A percentile compares a stretch with the other conserved stretches of the same genome.
Evolutionary conservation across 2,113 vertebrate genomes (phyloP).

Genomic region (Trinectes maculatus): DNA sequence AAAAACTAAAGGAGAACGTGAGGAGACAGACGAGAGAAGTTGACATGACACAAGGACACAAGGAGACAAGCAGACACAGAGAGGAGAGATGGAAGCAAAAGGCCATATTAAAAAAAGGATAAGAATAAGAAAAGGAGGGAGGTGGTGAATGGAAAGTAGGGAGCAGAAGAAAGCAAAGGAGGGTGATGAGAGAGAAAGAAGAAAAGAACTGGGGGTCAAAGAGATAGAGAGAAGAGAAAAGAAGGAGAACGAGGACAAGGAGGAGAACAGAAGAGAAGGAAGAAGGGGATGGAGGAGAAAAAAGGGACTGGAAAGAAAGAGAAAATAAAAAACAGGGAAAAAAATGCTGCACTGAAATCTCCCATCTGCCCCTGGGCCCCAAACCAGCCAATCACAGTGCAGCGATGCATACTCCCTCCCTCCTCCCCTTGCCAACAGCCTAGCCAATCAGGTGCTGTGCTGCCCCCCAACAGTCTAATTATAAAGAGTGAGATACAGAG

Average conservation of each 20-base stretch:
- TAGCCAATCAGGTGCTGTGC: constrained; percentile 36
- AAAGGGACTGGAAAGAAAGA: too few relatives aligned
- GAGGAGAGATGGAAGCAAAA: too few relatives aligned
- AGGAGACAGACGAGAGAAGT: too few relatives aligned
- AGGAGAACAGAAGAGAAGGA: background rate
- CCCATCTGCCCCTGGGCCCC: constrained; percentile 41
- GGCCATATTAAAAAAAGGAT: too few relatives aligned
- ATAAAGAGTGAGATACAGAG: constrained; percentile 24
- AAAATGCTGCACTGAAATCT: constrained; percentile 37
- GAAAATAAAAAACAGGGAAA: background rate
- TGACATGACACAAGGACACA: background rate
- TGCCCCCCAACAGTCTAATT: constrained; percentile 25
- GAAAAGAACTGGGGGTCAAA: too few relatives aligned
- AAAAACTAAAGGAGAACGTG: too few relatives aligned
- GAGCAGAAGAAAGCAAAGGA: background rate
- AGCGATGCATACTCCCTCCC: constrained; percentile 18
- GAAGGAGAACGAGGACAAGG: background rate
- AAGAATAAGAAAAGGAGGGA: background rate
- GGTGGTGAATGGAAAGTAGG: background rate
- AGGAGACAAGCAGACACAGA: background rate
- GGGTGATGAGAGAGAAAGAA: rapidly evolving
- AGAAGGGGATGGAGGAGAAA: background rate
- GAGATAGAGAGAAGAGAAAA: too few relatives aligned
- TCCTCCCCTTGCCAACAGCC: constrained; percentile 54
- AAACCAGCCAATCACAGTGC: constrained; percentile 35